phyloP scores from a whole-genome alignment of 2,797 vertebrate genomes.

The Australoheros facetus region DNA sequence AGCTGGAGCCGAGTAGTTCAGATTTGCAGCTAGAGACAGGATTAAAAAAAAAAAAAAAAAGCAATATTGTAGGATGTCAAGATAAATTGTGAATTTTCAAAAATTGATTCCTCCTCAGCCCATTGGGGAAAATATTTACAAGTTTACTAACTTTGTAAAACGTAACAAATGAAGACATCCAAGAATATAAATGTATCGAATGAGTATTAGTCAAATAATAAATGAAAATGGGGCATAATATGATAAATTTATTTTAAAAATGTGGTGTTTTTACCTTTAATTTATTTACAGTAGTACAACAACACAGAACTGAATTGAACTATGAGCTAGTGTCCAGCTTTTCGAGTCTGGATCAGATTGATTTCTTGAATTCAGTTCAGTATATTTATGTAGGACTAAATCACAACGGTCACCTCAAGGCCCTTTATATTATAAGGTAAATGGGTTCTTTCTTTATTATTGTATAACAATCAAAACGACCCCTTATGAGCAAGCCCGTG shows the following conservation, averaged over 20 bases:
- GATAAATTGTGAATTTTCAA: background rate
- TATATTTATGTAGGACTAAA: too few relatives aligned
- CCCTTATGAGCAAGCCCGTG: too few relatives aligned
- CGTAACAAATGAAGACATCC: background rate
- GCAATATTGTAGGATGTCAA: background rate
- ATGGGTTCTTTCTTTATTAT: too few relatives aligned
- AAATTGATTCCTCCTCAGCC: background rate
- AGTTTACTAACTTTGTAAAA: background rate
- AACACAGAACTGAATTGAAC: background rate
- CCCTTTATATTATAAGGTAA: too few relatives aligned
- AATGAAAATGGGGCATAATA: background rate
- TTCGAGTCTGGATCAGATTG: accelerated
- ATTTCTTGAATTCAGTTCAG: background rate
- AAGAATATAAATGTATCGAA: background rate
- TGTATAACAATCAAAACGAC: too few relatives aligned
- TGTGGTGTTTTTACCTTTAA: too few relatives aligned
- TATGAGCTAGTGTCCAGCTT: background rate
- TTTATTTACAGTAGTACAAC: background rate
- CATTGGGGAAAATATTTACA: background rate
- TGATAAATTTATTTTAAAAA: too few relatives aligned
- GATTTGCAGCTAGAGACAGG: background rate
- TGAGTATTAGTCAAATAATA: background rate
- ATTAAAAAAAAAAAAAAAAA: background rate
- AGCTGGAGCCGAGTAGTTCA: background rate
- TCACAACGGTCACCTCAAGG: too few relatives aligned